Conservation (phyloP, 2,113 vertebrate genomes). For the Aepyceros melampus region DNA sequence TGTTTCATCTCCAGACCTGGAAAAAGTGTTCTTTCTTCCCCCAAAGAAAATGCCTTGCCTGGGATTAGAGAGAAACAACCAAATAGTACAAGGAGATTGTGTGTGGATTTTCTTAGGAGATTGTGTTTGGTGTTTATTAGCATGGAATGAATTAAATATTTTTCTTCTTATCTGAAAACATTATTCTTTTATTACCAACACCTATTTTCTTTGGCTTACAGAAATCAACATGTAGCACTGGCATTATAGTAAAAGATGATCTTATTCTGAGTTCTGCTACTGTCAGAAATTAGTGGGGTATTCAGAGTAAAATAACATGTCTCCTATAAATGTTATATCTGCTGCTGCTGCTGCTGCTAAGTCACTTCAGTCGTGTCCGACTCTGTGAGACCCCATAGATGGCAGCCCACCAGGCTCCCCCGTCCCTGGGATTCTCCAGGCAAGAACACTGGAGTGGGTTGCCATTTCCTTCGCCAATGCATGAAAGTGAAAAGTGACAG, state of each 20-base stretch:
- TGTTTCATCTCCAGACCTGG: constrained; percentile 70
- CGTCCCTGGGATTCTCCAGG: too few species aligned
- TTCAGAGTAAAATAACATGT: constrained; percentile 8
- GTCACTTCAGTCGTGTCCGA: accelerated
- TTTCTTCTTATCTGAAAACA: background rate
- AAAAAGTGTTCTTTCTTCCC: constrained; percentile 50
- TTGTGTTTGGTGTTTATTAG: background rate
- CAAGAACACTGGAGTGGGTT: too few species aligned
- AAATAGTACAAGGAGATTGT: background rate
- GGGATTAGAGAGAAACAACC: background rate
- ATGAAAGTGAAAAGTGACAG: too few species aligned
- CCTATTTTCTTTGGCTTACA: background rate
- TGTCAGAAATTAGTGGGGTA: constrained; percentile 16
- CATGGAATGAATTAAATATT: background rate
- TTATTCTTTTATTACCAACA: background rate
- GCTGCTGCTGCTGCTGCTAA: too few species aligned
- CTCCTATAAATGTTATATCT: constrained; percentile 40
- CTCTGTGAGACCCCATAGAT: too few species aligned
- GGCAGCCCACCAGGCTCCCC: too few species aligned
- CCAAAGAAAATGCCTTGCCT: constrained; percentile 14
- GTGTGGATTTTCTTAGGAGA: background rate
- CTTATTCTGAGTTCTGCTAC: background rate
- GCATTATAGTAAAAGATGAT: background rate
- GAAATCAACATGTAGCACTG: background rate
- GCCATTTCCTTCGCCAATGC: too few species aligned